Base-by-base conservation (phyloP, 2,113 vertebrate genomes). In the Oncorhynchus gorbuscha region DNA sequence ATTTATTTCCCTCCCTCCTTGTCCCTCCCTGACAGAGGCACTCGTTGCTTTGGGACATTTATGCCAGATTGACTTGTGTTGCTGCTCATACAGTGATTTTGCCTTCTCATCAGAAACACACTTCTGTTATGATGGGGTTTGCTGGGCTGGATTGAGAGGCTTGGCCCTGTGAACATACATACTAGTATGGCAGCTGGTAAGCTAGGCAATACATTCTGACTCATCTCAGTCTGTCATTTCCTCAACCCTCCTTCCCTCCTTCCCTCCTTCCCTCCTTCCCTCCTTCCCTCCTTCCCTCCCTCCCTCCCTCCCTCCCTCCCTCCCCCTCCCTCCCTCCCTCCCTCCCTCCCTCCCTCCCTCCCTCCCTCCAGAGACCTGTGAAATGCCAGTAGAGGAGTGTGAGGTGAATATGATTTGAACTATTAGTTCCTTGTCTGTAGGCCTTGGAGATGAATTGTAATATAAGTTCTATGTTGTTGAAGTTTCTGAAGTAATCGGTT, bases 401-500 rank as follows among this genome's bases (percentile, higher is more conserved):
- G 89, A 88, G 85, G 62, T 0, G 82, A 88, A 77, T 86, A 24
- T 80, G 70, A 82, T 82, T 79, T 82, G 81, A 80, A 71, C 69
- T 69, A 85, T 89, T 90, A 88, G 69, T 73, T 24, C 24, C 79
- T 59, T 72, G 80, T 87, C 84, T 88, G 81, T 84, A 58, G 18
- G 72, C 55, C 80, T 85, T 81, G 81, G 3, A 81, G 82, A 85
- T 84, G 71, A 73, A 84, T 86, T 79, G 65, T 24, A 74, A 84
- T 87, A 81, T 73, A 88, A 89, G 81, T 88, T 78, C 79, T 83
- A 83, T 86, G 83, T 86, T 71, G 73, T 82, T 86, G 67, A 74
- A 73, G 71, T 77, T 67, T 51, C 80, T 77, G 76, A 76, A 76
- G 79, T 16, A 68, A 35, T 26, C 12, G 7, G 22, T 24, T 66